These are phyloP conservation scores for Polypedilum pembai DNA, from an alignment of 1,140 invertebrate genomes.

Conservation along the genomic window DNA sequence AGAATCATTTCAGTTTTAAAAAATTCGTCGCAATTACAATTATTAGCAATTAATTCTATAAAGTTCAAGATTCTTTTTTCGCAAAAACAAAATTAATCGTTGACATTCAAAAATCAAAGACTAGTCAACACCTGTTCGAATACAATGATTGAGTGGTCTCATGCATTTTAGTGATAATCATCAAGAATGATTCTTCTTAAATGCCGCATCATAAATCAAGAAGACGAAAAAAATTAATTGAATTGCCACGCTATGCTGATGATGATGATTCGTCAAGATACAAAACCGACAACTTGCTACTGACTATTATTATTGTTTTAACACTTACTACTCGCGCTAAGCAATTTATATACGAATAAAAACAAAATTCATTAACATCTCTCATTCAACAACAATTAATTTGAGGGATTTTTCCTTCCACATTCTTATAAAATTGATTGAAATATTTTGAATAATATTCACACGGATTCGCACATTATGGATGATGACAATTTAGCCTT, in stretches of 20 bases:
- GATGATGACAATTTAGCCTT: conserved; percentile 5
- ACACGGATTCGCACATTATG: neutral
- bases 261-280: neutral
- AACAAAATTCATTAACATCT: conserved; percentile 4
- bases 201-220: neutral
- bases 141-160: too few species aligned
- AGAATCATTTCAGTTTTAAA: too few species aligned
- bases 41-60: too few species aligned
- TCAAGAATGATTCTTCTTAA: neutral
- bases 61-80: too few species aligned
- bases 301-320: neutral
- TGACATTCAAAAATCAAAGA: too few species aligned
- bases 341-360: neutral
- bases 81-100: too few species aligned
- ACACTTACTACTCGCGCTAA: neutral
- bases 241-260: neutral
- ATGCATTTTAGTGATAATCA: too few species aligned
- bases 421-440: neutral
- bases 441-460: neutral
- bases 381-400: neutral
- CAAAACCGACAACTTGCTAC: neutral
- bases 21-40: too few species aligned
- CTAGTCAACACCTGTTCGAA: too few species aligned
- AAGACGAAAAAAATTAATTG: conserved; percentile 5
- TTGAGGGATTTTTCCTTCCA: neutral